A percentile compares a stretch with the other conserved stretches of the same genome.
Evolutionary conservation across 2,113 vertebrate genomes (phyloP).

Genomic region (Chinchilla lanigera): DNA sequence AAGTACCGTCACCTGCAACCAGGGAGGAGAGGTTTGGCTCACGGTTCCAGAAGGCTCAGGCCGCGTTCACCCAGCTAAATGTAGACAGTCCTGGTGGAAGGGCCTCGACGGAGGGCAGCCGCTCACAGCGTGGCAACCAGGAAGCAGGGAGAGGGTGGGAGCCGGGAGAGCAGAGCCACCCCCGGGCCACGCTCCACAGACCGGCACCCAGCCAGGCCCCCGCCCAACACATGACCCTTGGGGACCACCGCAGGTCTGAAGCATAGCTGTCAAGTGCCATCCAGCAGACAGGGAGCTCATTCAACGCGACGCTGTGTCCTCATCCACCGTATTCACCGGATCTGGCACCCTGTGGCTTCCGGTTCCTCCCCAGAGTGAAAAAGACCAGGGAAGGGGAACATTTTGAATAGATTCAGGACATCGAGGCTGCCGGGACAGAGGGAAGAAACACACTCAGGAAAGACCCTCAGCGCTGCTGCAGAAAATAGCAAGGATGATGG

Average conservation of each 20-base stretch:
- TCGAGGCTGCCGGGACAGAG: neutral
- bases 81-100: neutral
- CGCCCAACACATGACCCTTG: neutral
- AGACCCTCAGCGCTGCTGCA: neutral
- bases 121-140: neutral
- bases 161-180: neutral
- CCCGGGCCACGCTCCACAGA: neutral
- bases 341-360: neutral
- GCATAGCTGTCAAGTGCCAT: neutral
- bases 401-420: neutral
- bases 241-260: neutral
- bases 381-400: neutral
- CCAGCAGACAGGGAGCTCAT: neutral
- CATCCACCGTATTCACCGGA: neutral
- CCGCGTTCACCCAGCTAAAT: neutral
- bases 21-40: neutral
- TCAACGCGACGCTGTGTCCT: neutral
- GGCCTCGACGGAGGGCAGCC: neutral
- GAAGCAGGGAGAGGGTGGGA: neutral
- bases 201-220: neutral
- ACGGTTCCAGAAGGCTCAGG: neutral
- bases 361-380: neutral
- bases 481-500: neutral
- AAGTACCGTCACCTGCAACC: neutral
- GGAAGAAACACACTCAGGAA: neutral